Percentiles rank a stretch among this genome's conserved stretches.
phyloP scores from a whole-genome alignment of 2,797 vertebrate species.

The Cuculus canorus region DNA sequence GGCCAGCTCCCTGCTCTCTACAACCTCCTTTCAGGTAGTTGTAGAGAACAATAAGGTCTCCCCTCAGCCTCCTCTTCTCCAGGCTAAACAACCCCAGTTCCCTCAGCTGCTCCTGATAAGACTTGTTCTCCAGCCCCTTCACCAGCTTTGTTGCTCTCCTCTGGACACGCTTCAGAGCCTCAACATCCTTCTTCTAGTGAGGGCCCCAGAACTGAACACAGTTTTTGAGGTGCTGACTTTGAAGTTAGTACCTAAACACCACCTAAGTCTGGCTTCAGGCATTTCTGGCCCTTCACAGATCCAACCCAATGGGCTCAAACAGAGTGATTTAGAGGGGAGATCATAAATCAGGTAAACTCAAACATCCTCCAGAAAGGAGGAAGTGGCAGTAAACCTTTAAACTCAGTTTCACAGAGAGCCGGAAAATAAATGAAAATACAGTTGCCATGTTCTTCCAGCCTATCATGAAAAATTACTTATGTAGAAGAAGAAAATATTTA shows the following conservation, averaged over 20 bases:
- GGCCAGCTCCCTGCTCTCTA: too few species aligned
- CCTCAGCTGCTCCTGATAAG: too few species aligned
- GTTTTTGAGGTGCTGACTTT: background rate
- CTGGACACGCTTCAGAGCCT: too few species aligned
- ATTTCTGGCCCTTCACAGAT: background rate
- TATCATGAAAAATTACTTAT: background rate
- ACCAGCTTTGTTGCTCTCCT: too few species aligned
- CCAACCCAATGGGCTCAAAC: background rate
- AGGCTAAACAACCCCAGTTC: too few species aligned
- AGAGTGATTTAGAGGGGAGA: background rate
- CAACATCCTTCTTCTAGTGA: too few species aligned
- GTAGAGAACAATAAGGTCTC: too few species aligned
- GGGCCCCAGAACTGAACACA: too few species aligned
- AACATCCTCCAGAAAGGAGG: background rate
- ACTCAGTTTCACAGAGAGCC: background rate
- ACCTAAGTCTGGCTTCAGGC: background rate
- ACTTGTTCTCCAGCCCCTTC: too few species aligned
- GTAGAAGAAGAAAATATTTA: background rate
- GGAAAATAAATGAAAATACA: background rate
- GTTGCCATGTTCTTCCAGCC: background rate
- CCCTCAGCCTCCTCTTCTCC: too few species aligned
- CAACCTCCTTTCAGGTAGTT: too few species aligned
- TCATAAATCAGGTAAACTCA: background rate
- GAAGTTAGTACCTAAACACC: background rate
- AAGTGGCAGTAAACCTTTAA: background rate